Conservation (phyloP, 2,113 vertebrate species). For the Chloropsis hardwickii region DNA sequence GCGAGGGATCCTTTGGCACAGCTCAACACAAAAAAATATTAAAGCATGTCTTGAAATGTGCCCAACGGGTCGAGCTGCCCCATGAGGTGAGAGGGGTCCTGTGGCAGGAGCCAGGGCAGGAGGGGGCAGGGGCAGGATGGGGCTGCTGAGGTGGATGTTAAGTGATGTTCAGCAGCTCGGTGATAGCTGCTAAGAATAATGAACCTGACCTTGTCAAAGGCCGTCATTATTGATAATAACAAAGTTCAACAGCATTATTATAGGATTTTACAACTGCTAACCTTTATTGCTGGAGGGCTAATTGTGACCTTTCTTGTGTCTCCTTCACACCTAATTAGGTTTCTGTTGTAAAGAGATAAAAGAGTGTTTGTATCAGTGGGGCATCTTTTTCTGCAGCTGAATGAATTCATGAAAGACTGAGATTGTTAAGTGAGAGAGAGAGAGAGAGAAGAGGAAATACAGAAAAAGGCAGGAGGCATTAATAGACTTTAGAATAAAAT, state of each 20-base stretch:
- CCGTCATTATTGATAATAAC: conserved; percentile 43
- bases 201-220: conserved; percentile 54
- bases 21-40: background rate
- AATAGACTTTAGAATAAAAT: conserved; percentile 72
- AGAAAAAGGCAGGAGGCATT: conserved; percentile 31
- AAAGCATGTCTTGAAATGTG: background rate
- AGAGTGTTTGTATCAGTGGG: conserved; percentile 52
- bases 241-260: conserved; percentile 58
- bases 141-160: background rate
- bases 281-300: conserved; percentile 61
- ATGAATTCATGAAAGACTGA: conserved; percentile 40
- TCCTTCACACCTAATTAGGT: conserved; percentile 71
- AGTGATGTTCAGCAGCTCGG: background rate
- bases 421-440: conserved; percentile 34
- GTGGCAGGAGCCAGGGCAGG: background rate
- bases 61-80: rapidly evolving
- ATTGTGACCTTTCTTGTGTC: conserved; percentile 60
- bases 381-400: conserved; percentile 42
- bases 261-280: conserved; percentile 65
- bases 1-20: background rate
- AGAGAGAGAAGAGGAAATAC: background rate
- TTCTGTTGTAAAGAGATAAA: conserved; percentile 66
- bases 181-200: conserved; percentile 6
- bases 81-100: background rate
- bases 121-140: background rate